Evolutionary conservation across 2,797 vertebrate genomes (phyloP), one percentile per base, ranked within the genome.

Genomic region (Pangasius larnaudii): DNA sequence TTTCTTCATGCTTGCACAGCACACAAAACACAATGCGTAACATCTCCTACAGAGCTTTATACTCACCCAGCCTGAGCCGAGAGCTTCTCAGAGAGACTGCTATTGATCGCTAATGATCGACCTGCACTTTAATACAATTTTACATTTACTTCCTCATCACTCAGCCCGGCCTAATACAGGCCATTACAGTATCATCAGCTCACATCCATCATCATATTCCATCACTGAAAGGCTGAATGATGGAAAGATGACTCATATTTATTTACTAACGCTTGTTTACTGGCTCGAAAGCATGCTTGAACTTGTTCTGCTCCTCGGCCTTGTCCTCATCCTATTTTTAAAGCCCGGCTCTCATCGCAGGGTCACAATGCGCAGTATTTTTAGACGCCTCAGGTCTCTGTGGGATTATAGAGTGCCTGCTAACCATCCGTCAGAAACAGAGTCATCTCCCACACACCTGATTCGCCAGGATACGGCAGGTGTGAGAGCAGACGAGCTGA

Each of bases 331-430:
- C 27, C 71, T 85, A 85, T 85, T 42, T 67, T 85, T 77, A 75
- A 77, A 11, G 24, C 53, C 88, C 16, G 46, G 69, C 81, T 79
- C 22, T 84, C 36, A 59, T 81, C 77, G 33, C 49, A 14, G 74
- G 75, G 75, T 6, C 56, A 58, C 84, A 65, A 39, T 30, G 84
- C 56, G 79, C 72, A 49, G 65, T 91, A 89, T 89, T 87, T 90
- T 90, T 88, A 91, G 89, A 86, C 5, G 36, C 79, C n/a, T 84
- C 77, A 79, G 63, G 65, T 72, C 86, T 84, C 88, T 72, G 19
- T 30, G 89, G 61, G 88, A 85, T 75, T 82, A 84, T 69, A 51
- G 22, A 36, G 36, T 88, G 49, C 74, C 61, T 39, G 72, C 53
- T 79, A 51, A 33, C 39, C 16, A 5, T 77, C 18, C 11, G 3